Percentiles rank a stretch among this genome's conserved stretches.
These are phyloP conservation scores for Alitta virens DNA, from an alignment of 2,888 invertebrate genomes.

Conservation along the genomic window DNA sequence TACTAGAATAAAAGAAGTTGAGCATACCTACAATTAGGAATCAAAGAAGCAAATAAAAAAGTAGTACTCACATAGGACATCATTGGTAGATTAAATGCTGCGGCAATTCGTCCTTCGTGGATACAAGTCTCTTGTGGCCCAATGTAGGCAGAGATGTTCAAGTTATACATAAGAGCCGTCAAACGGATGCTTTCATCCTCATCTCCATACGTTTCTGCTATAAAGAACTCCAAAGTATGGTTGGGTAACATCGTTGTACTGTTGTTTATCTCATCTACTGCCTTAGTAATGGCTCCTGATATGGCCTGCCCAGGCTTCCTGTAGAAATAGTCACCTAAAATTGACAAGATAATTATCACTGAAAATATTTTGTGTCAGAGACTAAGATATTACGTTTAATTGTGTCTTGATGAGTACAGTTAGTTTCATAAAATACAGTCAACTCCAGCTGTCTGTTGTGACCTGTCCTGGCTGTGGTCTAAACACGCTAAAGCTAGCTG, in stretches of 20 bases:
- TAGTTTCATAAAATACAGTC: too few relatives aligned
- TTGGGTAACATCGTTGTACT: conserved; percentile 60
- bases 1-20: too few relatives aligned
- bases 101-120: conserved; percentile 89
- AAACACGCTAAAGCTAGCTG: too few relatives aligned
- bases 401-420: too few relatives aligned
- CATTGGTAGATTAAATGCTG: conserved; percentile 92
- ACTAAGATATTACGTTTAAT: too few relatives aligned
- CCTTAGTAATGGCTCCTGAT: conserved; percentile 83
- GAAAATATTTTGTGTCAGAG: too few relatives aligned
- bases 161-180: conserved; percentile 78
- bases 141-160: conserved; percentile 82
- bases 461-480: too few relatives aligned
- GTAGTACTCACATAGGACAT: conserved; percentile 83
- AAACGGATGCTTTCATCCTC: conserved; percentile 81
- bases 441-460: too few relatives aligned
- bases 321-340: conserved; percentile 21
- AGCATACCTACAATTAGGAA: too few relatives aligned
- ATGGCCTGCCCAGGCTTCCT: conserved; percentile 25
- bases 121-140: conserved; percentile 86
- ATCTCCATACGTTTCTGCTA: conserved; percentile 88
- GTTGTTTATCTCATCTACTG: conserved; percentile 72
- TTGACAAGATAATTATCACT: too few relatives aligned
- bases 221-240: conserved; percentile 74
- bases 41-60: background rate